Conservation (phyloP, 2,113 vertebrate species). For the Cranoglanis bouderius region DNA sequence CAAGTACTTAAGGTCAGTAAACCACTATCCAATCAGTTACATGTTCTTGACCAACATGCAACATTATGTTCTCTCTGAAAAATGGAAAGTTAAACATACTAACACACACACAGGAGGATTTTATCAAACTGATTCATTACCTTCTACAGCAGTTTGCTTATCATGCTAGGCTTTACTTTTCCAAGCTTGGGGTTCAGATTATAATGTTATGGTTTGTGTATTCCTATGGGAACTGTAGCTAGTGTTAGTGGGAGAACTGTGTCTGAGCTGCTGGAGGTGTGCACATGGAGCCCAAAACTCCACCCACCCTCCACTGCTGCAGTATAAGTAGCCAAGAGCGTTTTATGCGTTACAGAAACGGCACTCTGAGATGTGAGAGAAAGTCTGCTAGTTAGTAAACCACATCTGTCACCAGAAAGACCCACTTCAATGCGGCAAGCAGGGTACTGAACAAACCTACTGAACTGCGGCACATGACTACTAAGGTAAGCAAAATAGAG, state of each 20-base stretch:
- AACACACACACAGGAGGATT: slow-evolving; percentile 35
- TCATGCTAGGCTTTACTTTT: slow-evolving; percentile 57
- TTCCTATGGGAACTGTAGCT: slow-evolving; percentile 71
- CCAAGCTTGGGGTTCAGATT: slow-evolving; percentile 45
- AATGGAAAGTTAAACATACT: slow-evolving; percentile 62
- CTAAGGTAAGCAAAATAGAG: slow-evolving; percentile 60
- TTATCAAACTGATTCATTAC: slow-evolving; percentile 51
- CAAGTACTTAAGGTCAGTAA: neutral
- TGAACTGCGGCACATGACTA: slow-evolving; percentile 30
- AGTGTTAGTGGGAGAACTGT: slow-evolving; percentile 62
- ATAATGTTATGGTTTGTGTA: slow-evolving; percentile 62
- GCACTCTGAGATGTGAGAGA: slow-evolving; percentile 49
- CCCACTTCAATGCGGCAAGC: slow-evolving; percentile 28
- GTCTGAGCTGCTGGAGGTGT: slow-evolving; percentile 58
- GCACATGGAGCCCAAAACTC: slow-evolving; percentile 57
- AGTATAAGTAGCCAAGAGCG: slow-evolving; percentile 62
- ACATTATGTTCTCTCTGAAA: slow-evolving; percentile 27
- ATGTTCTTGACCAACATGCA: slow-evolving; percentile 7
- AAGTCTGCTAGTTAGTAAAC: slow-evolving; percentile 49
- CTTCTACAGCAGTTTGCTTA: slow-evolving; percentile 61
- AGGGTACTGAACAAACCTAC: slow-evolving; percentile 3
- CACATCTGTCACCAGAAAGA: slow-evolving; percentile 17
- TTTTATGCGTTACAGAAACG: slow-evolving; percentile 61
- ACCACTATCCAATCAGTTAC: neutral
- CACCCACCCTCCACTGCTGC: slow-evolving; percentile 39